phyloP scores from a whole-genome alignment of 2,888 invertebrate species.

The Bibio marci region DNA sequence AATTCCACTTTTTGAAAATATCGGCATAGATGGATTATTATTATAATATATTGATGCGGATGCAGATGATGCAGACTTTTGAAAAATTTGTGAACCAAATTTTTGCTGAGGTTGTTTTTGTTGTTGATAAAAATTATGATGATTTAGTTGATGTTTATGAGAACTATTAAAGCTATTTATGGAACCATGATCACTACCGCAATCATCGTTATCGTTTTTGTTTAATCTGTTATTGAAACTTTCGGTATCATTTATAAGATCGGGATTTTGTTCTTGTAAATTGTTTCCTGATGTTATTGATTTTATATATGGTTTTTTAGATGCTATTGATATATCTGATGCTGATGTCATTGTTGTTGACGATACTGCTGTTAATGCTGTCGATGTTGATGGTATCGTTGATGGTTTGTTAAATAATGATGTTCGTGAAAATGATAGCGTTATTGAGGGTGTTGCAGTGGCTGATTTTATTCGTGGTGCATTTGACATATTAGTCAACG shows the following conservation, averaged over 20 bases:
- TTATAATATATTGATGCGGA: slow-evolving; percentile 9
- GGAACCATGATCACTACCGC: slow-evolving; percentile 23
- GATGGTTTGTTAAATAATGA: neutral
- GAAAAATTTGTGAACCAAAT: slow-evolving; percentile 34
- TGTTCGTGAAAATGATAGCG: no score
- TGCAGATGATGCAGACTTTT: slow-evolving; percentile 19
- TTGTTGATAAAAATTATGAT: slow-evolving; percentile 13
- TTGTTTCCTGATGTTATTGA: slow-evolving; percentile 17
- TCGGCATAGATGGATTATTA: slow-evolving; percentile 28
- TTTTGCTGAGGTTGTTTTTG: slow-evolving; percentile 29
- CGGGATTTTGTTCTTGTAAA: slow-evolving; percentile 56
- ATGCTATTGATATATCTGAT: no score
- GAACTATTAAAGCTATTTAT: slow-evolving; percentile 8
- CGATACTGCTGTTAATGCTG: neutral
- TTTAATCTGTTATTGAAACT: slow-evolving; percentile 32
- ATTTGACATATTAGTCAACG: no score
- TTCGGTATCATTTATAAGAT: slow-evolving; percentile 63
- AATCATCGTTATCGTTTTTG: slow-evolving; percentile 26
- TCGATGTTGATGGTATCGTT: neutral
- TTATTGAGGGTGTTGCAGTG: no score
- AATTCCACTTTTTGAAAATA: slow-evolving; percentile 22
- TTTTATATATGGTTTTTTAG: no score
- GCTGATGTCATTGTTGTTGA: no score
- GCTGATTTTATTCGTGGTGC: no score
- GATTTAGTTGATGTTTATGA: slow-evolving; percentile 6